Evolutionary conservation across 2,888 invertebrate genomes (phyloP), one percentile per base, ranked within the genome.

Genomic region (Stenolophus ochropezus): DNA sequence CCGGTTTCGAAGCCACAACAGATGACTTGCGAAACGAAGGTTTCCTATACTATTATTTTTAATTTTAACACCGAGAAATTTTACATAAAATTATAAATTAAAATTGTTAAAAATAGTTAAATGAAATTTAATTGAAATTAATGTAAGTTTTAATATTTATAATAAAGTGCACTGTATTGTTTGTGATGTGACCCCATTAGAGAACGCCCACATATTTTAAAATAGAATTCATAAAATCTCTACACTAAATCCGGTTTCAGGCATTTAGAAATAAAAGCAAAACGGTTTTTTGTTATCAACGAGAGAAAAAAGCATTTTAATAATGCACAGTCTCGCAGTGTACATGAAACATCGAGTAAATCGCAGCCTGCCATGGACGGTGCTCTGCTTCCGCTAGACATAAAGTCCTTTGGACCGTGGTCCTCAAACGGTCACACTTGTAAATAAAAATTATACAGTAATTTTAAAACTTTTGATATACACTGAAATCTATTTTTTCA

Each of bases 281-380:
- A 56, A 56, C 56, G 1, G 56, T 56, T 56, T 56, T 56, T 56
- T 56, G 56, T 56, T 56, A 56, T 56, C 56, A 56, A 56, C 16
- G 21, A 16, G 56, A 56, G 14, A 53, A 56, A 56, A 56, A 56
- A 56, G 20, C 21, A 56, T 56, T 56, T 56, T 56, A 56, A 56
- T 56, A 56, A 56, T 56, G 56, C 56, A 56, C 56, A 11, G 56
- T 56, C 56, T 14, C 56, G 18, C 56, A 20, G 18, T 18, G 56
- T 56, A 56, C 18, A 56, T 56, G 56, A 56, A 56, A 56, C 56
- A 56, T 56, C 56, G 56, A 56, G 56, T 56, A 56, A 56, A 56
- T 56, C 56, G 56, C 56, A 20, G 20, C 56, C 5, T 56, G 56
- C 56, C 20, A 56, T 56, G 21, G 56, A 18, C 4, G 20, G 6